These are phyloP conservation scores for Drosophila mayri DNA, from an alignment of 1,140 invertebrate species.

Conservation along the genomic window DNA sequence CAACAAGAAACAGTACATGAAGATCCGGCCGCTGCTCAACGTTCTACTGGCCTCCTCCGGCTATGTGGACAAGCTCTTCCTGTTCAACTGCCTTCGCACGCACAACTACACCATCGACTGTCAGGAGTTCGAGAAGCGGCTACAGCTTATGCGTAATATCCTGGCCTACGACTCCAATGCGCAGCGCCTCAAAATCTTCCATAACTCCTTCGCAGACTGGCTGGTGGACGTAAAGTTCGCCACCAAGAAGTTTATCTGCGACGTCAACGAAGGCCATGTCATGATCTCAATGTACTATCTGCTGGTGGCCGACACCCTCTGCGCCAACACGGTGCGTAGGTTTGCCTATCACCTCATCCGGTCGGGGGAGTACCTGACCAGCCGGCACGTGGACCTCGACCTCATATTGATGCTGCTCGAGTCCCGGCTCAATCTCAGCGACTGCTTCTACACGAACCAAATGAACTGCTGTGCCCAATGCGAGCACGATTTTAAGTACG, in stretches of 20 bases:
- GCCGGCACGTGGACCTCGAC: conserved; percentile 77
- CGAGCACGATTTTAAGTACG: conserved; percentile 80
- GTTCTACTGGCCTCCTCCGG: conserved; percentile 94
- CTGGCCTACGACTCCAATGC: conserved; percentile 86
- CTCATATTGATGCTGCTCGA: conserved; percentile 82
- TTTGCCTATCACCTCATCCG: conserved; percentile 83
- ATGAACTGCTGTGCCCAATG: conserved; percentile 82
- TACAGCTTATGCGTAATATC: conserved; percentile 91
- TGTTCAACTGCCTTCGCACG: conserved; percentile 93
- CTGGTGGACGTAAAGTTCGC: conserved; percentile 98
- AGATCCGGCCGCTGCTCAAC: conserved; percentile 92
- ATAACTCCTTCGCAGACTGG: conserved; percentile 97
- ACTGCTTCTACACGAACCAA: conserved; percentile 84
- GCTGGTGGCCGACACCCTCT: conserved; percentile 85
- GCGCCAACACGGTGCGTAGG: conserved; percentile 76
- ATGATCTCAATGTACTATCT: conserved; percentile 95
- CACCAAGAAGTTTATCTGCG: conserved; percentile 96
- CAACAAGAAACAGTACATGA: conserved; percentile 94
- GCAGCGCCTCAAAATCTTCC: conserved; percentile 91
- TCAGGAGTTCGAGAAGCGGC: conserved; percentile 93
- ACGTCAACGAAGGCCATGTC: conserved; percentile 93
- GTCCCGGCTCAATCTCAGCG: conserved; percentile 79
- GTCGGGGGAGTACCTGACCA: conserved; percentile 76
- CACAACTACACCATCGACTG: conserved; percentile 92
- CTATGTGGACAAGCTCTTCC: conserved; percentile 92